These are phyloP conservation scores for Protobothrops mucrosquamatus DNA, from an alignment of 2,113 vertebrate genomes.

Conservation along the genomic window DNA sequence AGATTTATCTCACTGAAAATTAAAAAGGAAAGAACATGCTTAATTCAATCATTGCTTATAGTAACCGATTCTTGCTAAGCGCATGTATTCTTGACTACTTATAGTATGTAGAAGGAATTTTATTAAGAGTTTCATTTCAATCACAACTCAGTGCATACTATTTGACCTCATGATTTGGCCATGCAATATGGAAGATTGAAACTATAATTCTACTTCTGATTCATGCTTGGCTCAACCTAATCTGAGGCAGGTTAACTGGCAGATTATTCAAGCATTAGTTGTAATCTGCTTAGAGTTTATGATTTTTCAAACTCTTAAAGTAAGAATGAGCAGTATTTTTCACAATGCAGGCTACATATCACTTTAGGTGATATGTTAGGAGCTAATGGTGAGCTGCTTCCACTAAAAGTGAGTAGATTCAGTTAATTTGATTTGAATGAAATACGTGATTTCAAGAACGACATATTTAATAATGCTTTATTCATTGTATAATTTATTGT, in stretches of 20 bases:
- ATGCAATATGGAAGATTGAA: not conserved
- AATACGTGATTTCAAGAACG: not conserved
- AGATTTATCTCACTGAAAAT: not conserved
- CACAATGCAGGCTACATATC: not conserved
- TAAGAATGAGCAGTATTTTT: not conserved
- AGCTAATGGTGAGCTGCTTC: not conserved
- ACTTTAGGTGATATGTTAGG: not conserved
- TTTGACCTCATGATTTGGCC: not conserved
- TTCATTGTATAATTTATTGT: not conserved
- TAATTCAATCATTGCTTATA: not conserved
- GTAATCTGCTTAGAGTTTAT: not conserved
- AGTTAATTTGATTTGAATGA: not conserved
- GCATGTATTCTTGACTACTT: not conserved
- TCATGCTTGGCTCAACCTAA: not conserved
- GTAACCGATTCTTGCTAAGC: not conserved
- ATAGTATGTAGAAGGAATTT: not conserved
- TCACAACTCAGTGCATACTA: too few species aligned
- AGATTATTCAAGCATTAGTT: not conserved
- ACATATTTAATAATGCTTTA: not conserved
- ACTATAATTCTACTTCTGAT: not conserved
- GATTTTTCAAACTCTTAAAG: not conserved
- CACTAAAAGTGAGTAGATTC: not conserved
- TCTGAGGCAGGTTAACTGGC: not conserved
- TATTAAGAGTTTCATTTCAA: not conserved
- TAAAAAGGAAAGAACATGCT: not conserved